Conservation (phyloP, 2,888 invertebrate genomes). For the Cataglyphis albicans region DNA sequence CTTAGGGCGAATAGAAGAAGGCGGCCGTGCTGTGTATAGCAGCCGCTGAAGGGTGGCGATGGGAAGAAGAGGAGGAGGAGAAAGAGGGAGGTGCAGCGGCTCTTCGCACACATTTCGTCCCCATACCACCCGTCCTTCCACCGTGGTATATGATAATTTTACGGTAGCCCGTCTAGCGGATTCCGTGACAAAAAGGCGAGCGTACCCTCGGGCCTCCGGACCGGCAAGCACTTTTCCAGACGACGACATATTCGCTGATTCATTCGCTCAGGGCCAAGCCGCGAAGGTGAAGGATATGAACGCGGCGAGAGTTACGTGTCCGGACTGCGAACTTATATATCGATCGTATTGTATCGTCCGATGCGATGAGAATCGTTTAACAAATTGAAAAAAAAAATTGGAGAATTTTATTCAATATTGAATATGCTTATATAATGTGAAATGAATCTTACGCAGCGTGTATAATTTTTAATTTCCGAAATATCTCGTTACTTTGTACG, state of each 20-base stretch:
- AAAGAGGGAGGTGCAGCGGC: constrained; percentile 7
- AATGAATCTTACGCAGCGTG: not conserved
- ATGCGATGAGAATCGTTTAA: not conserved
- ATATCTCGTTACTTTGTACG: not conserved
- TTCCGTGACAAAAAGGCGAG: constrained; percentile 71
- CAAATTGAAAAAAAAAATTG: not conserved
- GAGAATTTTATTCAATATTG: not conserved
- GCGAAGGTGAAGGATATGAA: constrained; percentile 61
- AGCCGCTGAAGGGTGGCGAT: constrained; percentile 28
- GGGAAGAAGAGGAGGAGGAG: not conserved
- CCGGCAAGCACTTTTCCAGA: constrained; percentile 63
- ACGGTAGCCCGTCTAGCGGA: constrained; percentile 59
- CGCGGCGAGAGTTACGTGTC: constrained; percentile 64
- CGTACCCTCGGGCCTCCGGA: constrained; percentile 59
- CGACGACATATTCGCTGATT: constrained; percentile 73
- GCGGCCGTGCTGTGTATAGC: constrained; percentile 46
- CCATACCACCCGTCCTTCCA: constrained; percentile 9
- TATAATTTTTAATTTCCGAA: not conserved
- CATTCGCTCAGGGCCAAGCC: constrained; percentile 65
- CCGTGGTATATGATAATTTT: constrained; percentile 69
- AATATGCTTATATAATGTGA: not conserved
- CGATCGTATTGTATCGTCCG: constrained; percentile 18
- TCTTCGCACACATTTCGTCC: not conserved
- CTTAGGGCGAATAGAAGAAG: constrained; percentile 65
- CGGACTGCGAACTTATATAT: constrained; percentile 49